Evolutionary conservation across 2,888 invertebrate species (phyloP), one percentile per base, ranked within the genome.

Genomic region (Thyatira batis): DNA sequence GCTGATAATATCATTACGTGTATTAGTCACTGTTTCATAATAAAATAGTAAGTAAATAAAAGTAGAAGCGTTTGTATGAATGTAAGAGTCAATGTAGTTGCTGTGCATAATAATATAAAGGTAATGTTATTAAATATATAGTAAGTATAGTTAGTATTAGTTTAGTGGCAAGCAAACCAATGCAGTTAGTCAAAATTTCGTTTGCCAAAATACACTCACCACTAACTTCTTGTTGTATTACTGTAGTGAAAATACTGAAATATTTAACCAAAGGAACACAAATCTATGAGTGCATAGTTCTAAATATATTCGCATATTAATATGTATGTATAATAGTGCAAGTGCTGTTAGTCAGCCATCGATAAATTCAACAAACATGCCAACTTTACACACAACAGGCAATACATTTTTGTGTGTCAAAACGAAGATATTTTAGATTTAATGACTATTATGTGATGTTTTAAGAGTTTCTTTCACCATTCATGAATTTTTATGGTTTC

Each of bases 161-260:
- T 77, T 63, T 52, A 73, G 71, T 73, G 73, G 73, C 73, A 81
- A 80, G 80, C 79, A 56, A 65, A 62, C 54, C 64, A 71, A 74
- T 78, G 78, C 77, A 64, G 85, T 89, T 90, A 90, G 87, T 89
- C 76, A 84, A 66, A 76, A 69, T 71, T 76, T 76, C 71, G 74
- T 76, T 82, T 82, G 82, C 86, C 88, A 89, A 85, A 89, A 87
- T 86, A 85, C 87, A 92, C 91, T 92, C 91, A 91, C 91, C 91
- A 89, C 91, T 89, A 87, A 89, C 78, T 73, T 84, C 85, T 84
- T 84, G 84, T 83, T 78, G 85, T 84, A 81, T 84, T 89, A 91
- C 89, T 84, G 89, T 88, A 79, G 89, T 81, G 76, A 74, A 65
- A 76, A 69, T 81, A 92, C 91, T 92, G 91, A 87, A 90, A 90